These are phyloP conservation scores for Oscheius sp. DNA, from an alignment of 1,140 invertebrate genomes.

Conservation along the genomic window DNA sequence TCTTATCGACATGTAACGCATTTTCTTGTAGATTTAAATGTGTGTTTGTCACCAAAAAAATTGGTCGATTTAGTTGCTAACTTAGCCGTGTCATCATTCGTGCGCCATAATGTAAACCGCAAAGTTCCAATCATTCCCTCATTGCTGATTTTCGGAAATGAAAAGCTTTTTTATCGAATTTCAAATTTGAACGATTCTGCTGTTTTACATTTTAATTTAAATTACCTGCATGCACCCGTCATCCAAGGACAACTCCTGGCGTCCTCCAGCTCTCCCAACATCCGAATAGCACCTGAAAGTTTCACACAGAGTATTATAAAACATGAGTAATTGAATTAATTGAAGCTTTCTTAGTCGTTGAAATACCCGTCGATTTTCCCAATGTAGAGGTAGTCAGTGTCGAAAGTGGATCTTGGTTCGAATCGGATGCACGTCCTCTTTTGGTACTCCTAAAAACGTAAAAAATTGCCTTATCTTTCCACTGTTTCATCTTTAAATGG, in stretches of 20 bases:
- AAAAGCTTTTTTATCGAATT: not conserved
- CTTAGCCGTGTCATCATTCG: too few species aligned
- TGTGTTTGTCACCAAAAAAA: too few species aligned
- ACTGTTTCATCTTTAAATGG: too few species aligned
- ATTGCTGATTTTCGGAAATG: too few species aligned
- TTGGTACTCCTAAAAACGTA: slow-evolving; percentile 65
- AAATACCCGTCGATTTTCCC: slow-evolving; percentile 61
- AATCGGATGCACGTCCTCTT: slow-evolving; percentile 69
- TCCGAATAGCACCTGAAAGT: slow-evolving; percentile 58
- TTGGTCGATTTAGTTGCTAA: too few species aligned
- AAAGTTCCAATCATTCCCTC: too few species aligned
- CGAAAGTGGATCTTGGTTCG: slow-evolving; percentile 63
- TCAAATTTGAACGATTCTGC: not conserved
- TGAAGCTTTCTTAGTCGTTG: too few species aligned
- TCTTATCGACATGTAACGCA: too few species aligned
- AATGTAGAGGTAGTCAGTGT: slow-evolving; percentile 67
- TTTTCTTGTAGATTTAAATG: too few species aligned
- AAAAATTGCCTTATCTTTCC: slow-evolving; percentile 4
- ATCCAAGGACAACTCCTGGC: slow-evolving; percentile 59
- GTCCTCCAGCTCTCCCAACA: slow-evolving; percentile 56
- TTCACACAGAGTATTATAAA: not conserved
- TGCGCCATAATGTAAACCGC: too few species aligned
- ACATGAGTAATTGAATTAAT: not conserved
- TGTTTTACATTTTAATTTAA: not conserved
- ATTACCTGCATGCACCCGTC: slow-evolving; percentile 54